Evolutionary conservation across 2,797 vertebrate genomes (phyloP).

Genomic region (Peromyscus eremicus): DNA sequence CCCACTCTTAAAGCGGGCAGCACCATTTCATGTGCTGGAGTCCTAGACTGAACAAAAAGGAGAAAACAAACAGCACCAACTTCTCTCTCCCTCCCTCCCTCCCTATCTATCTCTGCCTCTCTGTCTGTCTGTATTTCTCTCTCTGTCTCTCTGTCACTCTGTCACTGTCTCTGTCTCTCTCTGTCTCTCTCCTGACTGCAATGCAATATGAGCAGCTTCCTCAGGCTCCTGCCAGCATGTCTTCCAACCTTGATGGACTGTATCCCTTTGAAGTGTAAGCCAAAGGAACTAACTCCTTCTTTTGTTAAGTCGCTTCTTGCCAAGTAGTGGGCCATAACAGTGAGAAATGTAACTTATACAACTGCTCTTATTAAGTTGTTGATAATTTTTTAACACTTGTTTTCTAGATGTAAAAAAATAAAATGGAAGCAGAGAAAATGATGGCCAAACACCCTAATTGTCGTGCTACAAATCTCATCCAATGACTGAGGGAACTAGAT

Average conservation of each 20-base stretch:
- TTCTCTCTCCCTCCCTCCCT: too few species aligned
- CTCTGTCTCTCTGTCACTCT: background rate
- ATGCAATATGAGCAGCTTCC: background rate
- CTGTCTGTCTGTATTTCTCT: background rate
- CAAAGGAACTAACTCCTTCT: background rate
- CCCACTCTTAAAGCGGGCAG: background rate
- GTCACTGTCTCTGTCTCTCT: too few species aligned
- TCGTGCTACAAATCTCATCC: too few species aligned
- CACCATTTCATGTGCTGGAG: background rate
- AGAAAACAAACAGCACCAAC: background rate
- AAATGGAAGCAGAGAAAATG: constrained; percentile 11
- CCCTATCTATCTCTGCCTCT: background rate
- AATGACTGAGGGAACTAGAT: too few species aligned
- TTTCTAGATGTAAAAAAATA: constrained; percentile 55
- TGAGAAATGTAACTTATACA: background rate
- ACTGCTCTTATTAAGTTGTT: background rate
- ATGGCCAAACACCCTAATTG: too few species aligned
- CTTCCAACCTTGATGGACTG: background rate
- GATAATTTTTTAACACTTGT: background rate
- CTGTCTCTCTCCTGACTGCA: background rate
- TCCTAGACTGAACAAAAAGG: background rate
- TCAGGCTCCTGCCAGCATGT: background rate
- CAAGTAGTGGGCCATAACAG: background rate
- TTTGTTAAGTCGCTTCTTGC: background rate
- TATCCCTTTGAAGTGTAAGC: background rate